Conservation (phyloP, 92 coral and sea anemone genomes). For the Heliopora coerulea region DNA sequence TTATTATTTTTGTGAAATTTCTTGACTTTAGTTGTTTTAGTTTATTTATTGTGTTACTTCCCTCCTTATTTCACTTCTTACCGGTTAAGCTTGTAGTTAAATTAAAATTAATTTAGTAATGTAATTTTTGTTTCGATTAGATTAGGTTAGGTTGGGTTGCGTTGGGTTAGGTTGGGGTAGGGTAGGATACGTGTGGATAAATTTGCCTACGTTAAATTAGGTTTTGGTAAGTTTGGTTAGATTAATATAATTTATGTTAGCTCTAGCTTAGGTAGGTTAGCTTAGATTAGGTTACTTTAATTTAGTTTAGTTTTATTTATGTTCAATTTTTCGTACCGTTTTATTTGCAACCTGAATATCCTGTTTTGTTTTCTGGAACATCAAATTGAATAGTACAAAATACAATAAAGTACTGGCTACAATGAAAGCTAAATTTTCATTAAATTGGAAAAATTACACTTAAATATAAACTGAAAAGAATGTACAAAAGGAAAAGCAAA, state of each 20-base stretch:
- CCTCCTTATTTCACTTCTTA: too few relatives aligned
- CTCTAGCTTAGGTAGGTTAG: not conserved
- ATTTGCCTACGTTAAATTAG: not conserved
- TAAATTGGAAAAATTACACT: not conserved
- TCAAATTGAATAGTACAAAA: not conserved
- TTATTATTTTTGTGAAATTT: too few relatives aligned
- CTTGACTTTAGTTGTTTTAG: too few relatives aligned
- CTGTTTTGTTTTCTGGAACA: not conserved
- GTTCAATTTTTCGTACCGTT: slow-evolving; percentile 1
- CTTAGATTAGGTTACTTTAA: not conserved
- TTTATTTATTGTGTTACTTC: too few relatives aligned
- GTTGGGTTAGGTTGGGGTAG: too few relatives aligned
- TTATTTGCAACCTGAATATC: not conserved
- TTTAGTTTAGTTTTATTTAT: not conserved
- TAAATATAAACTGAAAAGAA: not conserved
- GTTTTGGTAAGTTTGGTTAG: not conserved
- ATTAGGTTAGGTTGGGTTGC: too few relatives aligned
- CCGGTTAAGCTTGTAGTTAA: too few relatives aligned
- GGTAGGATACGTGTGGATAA: too few relatives aligned
- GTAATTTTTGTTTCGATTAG: too few relatives aligned
- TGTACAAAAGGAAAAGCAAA: not conserved
- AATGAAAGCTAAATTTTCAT: not conserved
- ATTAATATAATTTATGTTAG: not conserved
- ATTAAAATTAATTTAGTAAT: too few relatives aligned
- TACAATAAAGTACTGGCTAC: not conserved